These are phyloP conservation scores for Microchirus variegatus DNA, from an alignment of 2,797 vertebrate genomes.

Conservation along the genomic window DNA sequence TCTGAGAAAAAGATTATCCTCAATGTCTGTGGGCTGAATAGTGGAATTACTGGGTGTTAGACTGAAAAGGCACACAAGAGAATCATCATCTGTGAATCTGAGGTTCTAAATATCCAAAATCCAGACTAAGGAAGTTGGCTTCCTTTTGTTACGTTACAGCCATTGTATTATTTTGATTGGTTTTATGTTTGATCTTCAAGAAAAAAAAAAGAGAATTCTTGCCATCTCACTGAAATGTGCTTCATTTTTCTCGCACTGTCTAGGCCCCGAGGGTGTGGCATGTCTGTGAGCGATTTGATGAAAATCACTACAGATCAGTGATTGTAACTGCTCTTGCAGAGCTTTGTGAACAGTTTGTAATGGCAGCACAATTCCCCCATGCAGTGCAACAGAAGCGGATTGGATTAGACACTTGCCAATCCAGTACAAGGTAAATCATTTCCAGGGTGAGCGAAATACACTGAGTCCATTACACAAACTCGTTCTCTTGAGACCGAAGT, in stretches of 20 bases:
- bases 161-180: constrained; percentile 13
- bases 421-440: constrained; percentile 32
- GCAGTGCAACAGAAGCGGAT: constrained; percentile 34
- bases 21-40: constrained; percentile 11
- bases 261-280: constrained; percentile 21
- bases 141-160: constrained; percentile 3
- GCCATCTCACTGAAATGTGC: constrained; percentile 11
- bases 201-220: constrained; percentile 19
- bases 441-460: constrained; percentile 20
- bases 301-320: constrained; percentile 37
- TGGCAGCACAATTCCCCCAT: constrained; percentile 23
- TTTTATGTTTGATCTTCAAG: constrained; percentile 6
- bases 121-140: background rate
- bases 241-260: constrained; percentile 17
- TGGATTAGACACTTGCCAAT: constrained; percentile 32
- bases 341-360: constrained; percentile 32
- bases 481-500: constrained; percentile 1
- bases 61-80: constrained; percentile 7
- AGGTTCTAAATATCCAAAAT: constrained; percentile 9
- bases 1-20: background rate
- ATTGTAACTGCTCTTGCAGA: constrained; percentile 37
- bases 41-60: background rate
- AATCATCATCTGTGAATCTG: constrained; percentile 19
- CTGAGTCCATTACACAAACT: constrained; percentile 6
- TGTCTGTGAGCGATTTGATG: constrained; percentile 39